A percentile compares a stretch with the other conserved stretches of the same genome.
phyloP scores from a whole-genome alignment of 2,888 invertebrate species.

The Eugnorisma glareosa region DNA sequence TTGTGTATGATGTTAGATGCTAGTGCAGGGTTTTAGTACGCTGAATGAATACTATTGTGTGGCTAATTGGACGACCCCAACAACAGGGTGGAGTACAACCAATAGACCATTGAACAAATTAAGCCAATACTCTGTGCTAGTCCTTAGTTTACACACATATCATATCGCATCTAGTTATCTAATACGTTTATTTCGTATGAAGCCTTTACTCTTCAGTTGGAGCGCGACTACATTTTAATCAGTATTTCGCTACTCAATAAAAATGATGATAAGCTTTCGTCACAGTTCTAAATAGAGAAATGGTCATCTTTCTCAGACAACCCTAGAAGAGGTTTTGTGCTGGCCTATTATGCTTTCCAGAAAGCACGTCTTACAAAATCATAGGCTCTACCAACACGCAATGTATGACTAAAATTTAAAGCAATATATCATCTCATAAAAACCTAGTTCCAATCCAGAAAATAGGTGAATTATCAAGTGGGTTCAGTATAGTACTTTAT shows the following conservation, averaged over 20 bases:
- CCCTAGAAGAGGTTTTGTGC: not conserved
- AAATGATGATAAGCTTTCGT: not conserved
- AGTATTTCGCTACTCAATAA: not conserved
- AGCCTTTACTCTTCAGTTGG: not conserved
- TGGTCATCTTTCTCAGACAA: not conserved
- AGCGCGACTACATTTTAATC: not conserved
- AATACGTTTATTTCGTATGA: not conserved
- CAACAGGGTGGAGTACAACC: not conserved
- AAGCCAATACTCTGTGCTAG: constrained; percentile 1
- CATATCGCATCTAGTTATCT: not conserved
- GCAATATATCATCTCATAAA: not conserved
- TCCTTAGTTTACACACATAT: no score
- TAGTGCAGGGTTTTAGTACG: constrained; percentile 29
- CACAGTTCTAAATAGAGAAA: not conserved
- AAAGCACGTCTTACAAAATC: no score
- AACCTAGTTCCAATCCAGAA: not conserved
- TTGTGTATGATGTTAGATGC: constrained; percentile 41
- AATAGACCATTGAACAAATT: constrained; percentile 23
- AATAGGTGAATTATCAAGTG: not conserved
- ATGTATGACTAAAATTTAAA: not conserved
- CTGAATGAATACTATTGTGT: constrained; percentile 36
- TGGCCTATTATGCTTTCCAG: not conserved
- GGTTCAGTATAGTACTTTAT: not conserved
- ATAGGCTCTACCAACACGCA: not conserved
- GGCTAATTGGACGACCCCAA: constrained; percentile 30